Conservation (phyloP, 2,113 vertebrate genomes). For the Larimichthys polyactis region DNA sequence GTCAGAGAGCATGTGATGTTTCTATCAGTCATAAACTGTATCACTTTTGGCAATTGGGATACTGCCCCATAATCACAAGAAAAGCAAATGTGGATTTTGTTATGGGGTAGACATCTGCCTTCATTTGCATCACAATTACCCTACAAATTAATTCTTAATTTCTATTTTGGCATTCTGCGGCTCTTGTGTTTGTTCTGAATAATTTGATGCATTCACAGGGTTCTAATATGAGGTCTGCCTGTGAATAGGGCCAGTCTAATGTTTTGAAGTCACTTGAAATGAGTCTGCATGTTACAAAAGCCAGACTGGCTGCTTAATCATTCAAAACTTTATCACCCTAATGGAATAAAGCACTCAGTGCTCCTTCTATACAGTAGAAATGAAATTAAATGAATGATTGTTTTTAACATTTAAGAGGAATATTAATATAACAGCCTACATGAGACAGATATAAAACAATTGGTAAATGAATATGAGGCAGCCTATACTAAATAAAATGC, state of each 20-base stretch:
- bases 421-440: background rate
- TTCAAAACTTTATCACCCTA: constrained; percentile 57
- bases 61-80: constrained; percentile 47
- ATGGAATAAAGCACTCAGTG: constrained; percentile 34
- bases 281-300: constrained; percentile 48
- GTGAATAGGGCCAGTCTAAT: constrained; percentile 53
- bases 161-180: constrained; percentile 62
- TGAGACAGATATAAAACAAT: background rate
- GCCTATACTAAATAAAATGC: background rate
- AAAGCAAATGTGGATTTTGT: constrained; percentile 50
- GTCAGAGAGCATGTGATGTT: constrained; percentile 12
- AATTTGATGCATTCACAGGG: constrained; percentile 59
- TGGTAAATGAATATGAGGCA: background rate
- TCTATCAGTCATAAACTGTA: constrained; percentile 35
- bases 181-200: constrained; percentile 64
- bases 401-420: background rate
- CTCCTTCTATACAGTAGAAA: constrained; percentile 7
- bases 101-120: constrained; percentile 59
- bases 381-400: background rate
- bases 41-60: constrained; percentile 16
- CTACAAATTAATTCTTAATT: constrained; percentile 71
- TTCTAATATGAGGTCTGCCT: constrained; percentile 52
- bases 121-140: constrained; percentile 71
- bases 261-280: constrained; percentile 61
- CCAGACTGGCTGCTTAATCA: constrained; percentile 57